phyloP scores from a whole-genome alignment of 2,797 vertebrate genomes.

The Epinephelus malabaricus region DNA sequence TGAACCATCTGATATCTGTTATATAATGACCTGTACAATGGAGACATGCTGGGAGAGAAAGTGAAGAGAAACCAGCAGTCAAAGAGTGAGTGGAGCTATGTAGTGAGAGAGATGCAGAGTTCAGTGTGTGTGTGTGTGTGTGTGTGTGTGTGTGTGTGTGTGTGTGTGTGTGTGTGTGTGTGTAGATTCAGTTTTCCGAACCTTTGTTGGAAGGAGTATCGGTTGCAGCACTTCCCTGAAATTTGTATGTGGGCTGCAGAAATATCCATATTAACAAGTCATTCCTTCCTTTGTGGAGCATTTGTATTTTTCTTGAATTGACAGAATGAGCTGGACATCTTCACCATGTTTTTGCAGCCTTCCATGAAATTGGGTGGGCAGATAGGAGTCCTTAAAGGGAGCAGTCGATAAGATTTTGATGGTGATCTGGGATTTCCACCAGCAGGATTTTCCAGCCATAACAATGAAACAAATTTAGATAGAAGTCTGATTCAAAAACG shows the following conservation, averaged over 20 bases:
- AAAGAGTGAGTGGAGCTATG: conserved; percentile 53
- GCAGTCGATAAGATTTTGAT: conserved; percentile 27
- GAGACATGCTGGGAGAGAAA: conserved; percentile 67
- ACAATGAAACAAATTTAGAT: conserved; percentile 10
- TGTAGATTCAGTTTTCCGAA: conserved; percentile 24
- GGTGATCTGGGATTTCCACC: conserved; percentile 43
- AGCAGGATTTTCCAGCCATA: conserved; percentile 19
- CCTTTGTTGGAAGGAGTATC: conserved; percentile 47
- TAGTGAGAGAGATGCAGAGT: conserved; percentile 49
- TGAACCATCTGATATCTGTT: conserved; percentile 80
- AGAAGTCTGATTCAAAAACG: conserved; percentile 27
- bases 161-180: conserved; percentile 3
- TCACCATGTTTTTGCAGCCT: conserved; percentile 35
- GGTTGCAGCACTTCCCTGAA: conserved; percentile 47
- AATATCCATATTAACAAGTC: conserved; percentile 25
- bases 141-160: conserved; percentile 11
- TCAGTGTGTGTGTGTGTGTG: conserved; percentile 7
- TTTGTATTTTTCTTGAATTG: conserved; percentile 25
- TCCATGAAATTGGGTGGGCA: conserved; percentile 23
- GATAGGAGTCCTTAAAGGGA: conserved; percentile 34
- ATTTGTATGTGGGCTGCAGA: conserved; percentile 40
- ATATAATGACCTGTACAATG: conserved; percentile 77
- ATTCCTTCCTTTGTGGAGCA: conserved; percentile 12
- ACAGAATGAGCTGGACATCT: conserved; percentile 26
- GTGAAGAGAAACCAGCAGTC: conserved; percentile 54